Percentiles rank a stretch among this genome's conserved stretches.
These are phyloP conservation scores for Falco berigora DNA, from an alignment of 2,797 vertebrate genomes.

Conservation along the genomic window DNA sequence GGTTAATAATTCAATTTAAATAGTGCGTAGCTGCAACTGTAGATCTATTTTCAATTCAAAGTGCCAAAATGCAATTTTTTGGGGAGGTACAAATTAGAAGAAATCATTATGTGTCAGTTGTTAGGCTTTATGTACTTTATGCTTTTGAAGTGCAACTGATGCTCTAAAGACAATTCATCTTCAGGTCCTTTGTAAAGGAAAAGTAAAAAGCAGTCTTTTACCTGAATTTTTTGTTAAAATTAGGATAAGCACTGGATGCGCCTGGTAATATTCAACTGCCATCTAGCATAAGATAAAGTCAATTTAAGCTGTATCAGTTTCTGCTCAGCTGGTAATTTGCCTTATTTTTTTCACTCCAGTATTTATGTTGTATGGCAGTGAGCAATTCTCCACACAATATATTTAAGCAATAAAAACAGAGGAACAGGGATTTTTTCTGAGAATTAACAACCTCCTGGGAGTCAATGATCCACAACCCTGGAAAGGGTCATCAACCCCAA, in stretches of 20 bases:
- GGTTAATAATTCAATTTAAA: not conserved
- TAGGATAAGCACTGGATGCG: not conserved
- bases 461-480: not conserved
- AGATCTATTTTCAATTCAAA: not conserved
- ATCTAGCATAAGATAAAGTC: not conserved
- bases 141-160: not conserved
- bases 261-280: not conserved
- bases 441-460: not conserved
- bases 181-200: not conserved
- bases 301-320: not conserved
- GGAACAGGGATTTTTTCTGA: not conserved
- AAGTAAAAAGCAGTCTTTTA: not conserved
- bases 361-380: not conserved
- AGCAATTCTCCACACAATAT: not conserved
- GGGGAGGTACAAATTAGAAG: not conserved
- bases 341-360: not conserved
- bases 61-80: not conserved
- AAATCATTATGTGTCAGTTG: not conserved
- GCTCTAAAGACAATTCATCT: not conserved
- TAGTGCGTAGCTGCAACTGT: not conserved
- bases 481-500: not conserved
- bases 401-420: conserved; percentile 19
- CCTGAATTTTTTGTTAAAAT: not conserved
- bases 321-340: not conserved
- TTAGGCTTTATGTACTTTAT: not conserved